Evolutionary conservation across 2,797 vertebrate genomes (phyloP).

Genomic region (Geotrypetes seraphini): DNA sequence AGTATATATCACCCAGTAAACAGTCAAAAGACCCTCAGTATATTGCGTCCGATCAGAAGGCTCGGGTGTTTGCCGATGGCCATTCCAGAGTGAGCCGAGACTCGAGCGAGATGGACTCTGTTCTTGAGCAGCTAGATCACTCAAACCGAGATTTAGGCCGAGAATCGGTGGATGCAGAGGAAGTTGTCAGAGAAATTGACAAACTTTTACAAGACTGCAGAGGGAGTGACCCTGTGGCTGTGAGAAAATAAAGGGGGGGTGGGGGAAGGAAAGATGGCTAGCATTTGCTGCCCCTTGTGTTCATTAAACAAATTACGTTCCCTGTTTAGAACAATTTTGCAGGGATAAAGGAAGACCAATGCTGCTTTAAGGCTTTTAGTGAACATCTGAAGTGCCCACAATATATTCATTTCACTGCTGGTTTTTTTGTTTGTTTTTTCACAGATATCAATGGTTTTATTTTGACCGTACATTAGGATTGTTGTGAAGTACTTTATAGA

Average conservation of each 20-base stretch:
- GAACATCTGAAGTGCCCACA: conserved; percentile 98
- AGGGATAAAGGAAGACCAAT: conserved; percentile 69
- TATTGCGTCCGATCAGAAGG: conserved; percentile 81
- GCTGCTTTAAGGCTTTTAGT: conserved; percentile 80
- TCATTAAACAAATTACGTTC: conserved; percentile 42
- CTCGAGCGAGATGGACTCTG: conserved; percentile 80
- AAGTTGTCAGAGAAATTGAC: conserved; percentile 97
- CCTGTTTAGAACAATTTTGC: conserved; percentile 61
- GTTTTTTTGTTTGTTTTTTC: conserved; percentile 84
- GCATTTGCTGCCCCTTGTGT: conserved; percentile 60
- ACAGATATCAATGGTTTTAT: conserved; percentile 59
- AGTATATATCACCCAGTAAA: conserved; percentile 82
- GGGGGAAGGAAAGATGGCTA: conserved; percentile 56
- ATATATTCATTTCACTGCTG: conserved; percentile 84
- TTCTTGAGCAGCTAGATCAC: conserved; percentile 76
- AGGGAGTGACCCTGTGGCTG: conserved; percentile 77
- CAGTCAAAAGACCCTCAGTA: conserved; percentile 78
- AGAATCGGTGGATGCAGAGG: conserved; percentile 86
- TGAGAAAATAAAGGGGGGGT: conserved; percentile 90
- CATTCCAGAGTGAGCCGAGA: conserved; percentile 87
- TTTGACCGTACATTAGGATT: conserved; percentile 61
- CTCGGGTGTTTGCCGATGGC: conserved; percentile 88
- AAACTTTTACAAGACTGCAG: conserved; percentile 98
- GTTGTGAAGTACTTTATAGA: conserved; percentile 49
- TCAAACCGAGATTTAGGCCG: conserved; percentile 64